Conservation (phyloP, 2,113 vertebrate species). For the Podocnemis expansa region DNA sequence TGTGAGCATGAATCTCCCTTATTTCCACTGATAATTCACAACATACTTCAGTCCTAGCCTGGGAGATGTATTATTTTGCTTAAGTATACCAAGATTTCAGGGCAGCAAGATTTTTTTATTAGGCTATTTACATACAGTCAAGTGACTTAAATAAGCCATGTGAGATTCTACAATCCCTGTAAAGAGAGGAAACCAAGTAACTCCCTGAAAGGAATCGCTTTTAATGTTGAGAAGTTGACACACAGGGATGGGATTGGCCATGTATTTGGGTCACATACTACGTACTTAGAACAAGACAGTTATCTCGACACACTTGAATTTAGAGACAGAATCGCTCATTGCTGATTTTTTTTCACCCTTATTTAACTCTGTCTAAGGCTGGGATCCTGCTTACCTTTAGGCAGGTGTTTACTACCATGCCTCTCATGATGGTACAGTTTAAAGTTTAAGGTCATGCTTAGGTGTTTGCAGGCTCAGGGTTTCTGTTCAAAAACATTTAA, state of each 20-base stretch:
- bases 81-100: slow-evolving; percentile 60
- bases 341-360: slow-evolving; percentile 44
- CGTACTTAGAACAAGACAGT: slow-evolving; percentile 24
- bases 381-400: slow-evolving; percentile 25
- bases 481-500: slow-evolving; percentile 67
- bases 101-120: slow-evolving; percentile 40
- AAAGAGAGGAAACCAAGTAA: slow-evolving; percentile 54
- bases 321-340: slow-evolving; percentile 42
- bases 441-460: neutral
- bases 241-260: neutral
- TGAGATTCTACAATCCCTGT: slow-evolving; percentile 45
- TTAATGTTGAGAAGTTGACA: slow-evolving; percentile 42
- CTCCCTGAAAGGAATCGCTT: slow-evolving; percentile 40
- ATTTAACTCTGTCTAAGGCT: slow-evolving; percentile 45
- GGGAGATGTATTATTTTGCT: slow-evolving; percentile 61
- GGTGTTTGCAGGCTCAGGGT: slow-evolving; percentile 51
- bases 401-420: slow-evolving; percentile 37
- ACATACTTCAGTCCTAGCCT: slow-evolving; percentile 52
- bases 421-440: slow-evolving; percentile 14
- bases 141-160: slow-evolving; percentile 39
- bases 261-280: slow-evolving; percentile 24
- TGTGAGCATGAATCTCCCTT: slow-evolving; percentile 57
- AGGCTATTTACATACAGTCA: slow-evolving; percentile 39
- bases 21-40: slow-evolving; percentile 59
- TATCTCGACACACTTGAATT: slow-evolving; percentile 24